Evolutionary conservation across 2,113 vertebrate genomes (phyloP).

Genomic region (Amblyornis subalaris): DNA sequence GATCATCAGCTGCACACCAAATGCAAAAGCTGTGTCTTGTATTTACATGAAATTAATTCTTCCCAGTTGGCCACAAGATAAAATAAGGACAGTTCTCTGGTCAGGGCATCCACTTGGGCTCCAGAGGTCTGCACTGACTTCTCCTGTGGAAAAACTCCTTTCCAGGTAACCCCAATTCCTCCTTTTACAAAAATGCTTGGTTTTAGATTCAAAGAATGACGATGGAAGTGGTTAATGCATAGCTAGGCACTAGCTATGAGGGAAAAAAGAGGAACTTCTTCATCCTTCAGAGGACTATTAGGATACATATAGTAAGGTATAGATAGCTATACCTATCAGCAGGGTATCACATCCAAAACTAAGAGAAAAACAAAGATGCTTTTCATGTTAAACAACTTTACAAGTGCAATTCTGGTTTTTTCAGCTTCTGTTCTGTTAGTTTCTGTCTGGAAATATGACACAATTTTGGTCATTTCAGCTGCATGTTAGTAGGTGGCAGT

Average conservation of each 20-base stretch:
- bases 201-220: neutral
- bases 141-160: neutral
- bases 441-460: neutral
- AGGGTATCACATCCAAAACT: neutral
- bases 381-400: neutral
- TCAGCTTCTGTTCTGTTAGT: neutral
- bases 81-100: neutral
- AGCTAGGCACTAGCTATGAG: neutral
- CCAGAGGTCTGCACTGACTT: neutral
- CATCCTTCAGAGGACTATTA: neutral
- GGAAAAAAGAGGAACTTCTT: neutral
- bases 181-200: neutral
- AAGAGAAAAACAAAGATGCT: neutral
- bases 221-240: neutral
- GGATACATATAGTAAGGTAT: neutral
- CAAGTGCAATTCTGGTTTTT: neutral
- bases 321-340: neutral
- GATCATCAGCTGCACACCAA: neutral
- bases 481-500: slow-evolving; percentile 68
- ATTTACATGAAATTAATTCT: neutral
- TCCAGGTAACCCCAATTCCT: neutral
- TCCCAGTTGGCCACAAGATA: neutral
- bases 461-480: slow-evolving; percentile 16
- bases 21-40: neutral
- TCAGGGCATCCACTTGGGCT: neutral